These are phyloP conservation scores for Drusus annulatus DNA, from an alignment of 1,140 invertebrate genomes.

Conservation along the genomic window DNA sequence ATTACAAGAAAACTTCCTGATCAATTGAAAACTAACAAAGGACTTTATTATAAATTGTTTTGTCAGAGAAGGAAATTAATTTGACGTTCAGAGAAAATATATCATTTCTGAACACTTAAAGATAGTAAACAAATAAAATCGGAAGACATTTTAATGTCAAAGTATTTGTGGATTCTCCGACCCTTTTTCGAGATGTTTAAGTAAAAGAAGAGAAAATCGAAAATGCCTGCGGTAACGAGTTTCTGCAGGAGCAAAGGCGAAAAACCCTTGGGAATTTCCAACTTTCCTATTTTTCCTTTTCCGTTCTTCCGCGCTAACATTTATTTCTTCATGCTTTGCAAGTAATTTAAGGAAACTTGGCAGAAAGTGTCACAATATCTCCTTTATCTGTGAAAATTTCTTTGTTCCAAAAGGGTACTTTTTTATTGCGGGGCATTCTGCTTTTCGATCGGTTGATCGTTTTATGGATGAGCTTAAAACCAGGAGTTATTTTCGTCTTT, in stretches of 20 bases:
- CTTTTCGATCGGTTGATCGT: constrained; percentile 1
- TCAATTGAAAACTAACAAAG: too few species aligned
- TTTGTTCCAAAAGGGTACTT: background rate
- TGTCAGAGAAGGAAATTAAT: background rate
- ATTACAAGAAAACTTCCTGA: too few species aligned
- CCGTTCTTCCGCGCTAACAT: background rate
- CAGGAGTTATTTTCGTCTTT: constrained; percentile 23
- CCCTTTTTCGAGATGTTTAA: constrained; percentile 11
- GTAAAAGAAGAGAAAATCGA: background rate
- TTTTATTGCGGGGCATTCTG: background rate
- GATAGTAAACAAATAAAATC: background rate
- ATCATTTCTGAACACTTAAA: background rate
- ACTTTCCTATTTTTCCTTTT: constrained; percentile 21
- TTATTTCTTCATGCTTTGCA: background rate
- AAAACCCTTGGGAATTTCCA: constrained; percentile 29
- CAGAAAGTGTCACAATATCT: background rate
- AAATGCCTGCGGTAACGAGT: constrained; percentile 20
- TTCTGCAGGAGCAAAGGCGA: constrained; percentile 32
- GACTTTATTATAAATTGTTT: background rate
- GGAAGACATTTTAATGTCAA: background rate
- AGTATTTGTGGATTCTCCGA: background rate
- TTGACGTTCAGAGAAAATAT: background rate
- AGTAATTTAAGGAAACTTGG: background rate
- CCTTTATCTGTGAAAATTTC: background rate
- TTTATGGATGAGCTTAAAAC: background rate